Percentiles rank a stretch among this genome's conserved stretches.
Conservation (phyloP, 2,797 vertebrate species). For the Gymnodraco acuticeps region DNA sequence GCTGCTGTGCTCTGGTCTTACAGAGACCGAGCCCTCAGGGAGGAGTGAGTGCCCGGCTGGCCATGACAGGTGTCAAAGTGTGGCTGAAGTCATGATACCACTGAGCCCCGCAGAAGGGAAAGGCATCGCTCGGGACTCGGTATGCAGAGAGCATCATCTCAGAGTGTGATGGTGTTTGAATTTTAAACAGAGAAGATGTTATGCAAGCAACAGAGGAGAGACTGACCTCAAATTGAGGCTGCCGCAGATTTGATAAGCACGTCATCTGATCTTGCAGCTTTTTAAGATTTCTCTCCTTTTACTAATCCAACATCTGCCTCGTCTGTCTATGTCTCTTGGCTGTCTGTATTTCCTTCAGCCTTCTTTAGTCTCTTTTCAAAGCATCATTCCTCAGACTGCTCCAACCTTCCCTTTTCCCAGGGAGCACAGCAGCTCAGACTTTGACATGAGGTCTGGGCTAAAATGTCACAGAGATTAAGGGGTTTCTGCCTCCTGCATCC, state of each 20-base stretch:
- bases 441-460: slow-evolving; percentile 67
- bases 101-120: slow-evolving; percentile 22
- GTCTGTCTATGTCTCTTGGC: slow-evolving; percentile 21
- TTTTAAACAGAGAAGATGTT: slow-evolving; percentile 30
- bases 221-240: not conserved
- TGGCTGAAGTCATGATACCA: slow-evolving; percentile 34
- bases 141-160: slow-evolving; percentile 37
- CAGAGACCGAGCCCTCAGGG: slow-evolving; percentile 24
- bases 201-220: slow-evolving; percentile 1
- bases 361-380: slow-evolving; percentile 29
- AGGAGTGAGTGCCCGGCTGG: slow-evolving; percentile 40
- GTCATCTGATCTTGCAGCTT: not conserved
- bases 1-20: slow-evolving; percentile 31
- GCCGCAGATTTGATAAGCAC: slow-evolving; percentile 4
- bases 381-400: slow-evolving; percentile 23
- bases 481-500: slow-evolving; percentile 68
- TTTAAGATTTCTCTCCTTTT: slow-evolving; percentile 4
- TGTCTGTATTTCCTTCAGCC: slow-evolving; percentile 19
- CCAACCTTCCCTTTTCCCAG: slow-evolving; percentile 26
- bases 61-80: slow-evolving; percentile 46
- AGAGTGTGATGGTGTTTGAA: slow-evolving; percentile 28
- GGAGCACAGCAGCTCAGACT: slow-evolving; percentile 58
- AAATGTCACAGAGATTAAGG: slow-evolving; percentile 78
- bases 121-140: slow-evolving; percentile 14
- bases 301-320: slow-evolving; percentile 32